These are phyloP conservation scores for Thinocorus orbignyianus DNA, from an alignment of 2,113 vertebrate genomes.

Conservation along the genomic window DNA sequence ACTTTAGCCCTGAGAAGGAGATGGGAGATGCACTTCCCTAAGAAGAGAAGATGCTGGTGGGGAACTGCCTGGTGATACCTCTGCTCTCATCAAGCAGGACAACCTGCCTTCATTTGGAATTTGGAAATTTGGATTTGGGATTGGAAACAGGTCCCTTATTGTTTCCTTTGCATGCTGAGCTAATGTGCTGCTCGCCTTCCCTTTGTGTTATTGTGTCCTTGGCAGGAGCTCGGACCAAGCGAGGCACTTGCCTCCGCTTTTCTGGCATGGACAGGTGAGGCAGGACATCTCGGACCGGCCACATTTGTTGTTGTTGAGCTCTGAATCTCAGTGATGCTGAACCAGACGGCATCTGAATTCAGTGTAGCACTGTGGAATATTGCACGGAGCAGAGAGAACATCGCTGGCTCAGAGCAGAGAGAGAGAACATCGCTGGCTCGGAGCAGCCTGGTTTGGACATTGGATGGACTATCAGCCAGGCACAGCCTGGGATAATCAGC, in stretches of 20 bases:
- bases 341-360: not conserved
- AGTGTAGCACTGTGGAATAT: not conserved
- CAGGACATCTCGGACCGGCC: not conserved
- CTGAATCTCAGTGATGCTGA: not conserved
- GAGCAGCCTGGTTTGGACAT: not conserved
- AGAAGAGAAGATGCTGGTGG: not conserved
- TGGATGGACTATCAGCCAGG: not conserved
- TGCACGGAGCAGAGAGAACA: not conserved
- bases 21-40: not conserved
- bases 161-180: not conserved
- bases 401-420: not conserved
- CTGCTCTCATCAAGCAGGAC: not conserved
- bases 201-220: not conserved
- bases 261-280: fast-evolving
- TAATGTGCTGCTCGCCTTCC: not conserved
- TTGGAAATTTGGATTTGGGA: too few species aligned
- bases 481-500: not conserved
- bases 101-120: not conserved
- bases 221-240: not conserved
- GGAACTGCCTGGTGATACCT: not conserved
- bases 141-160: not conserved
- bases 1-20: fast-evolving
- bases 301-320: not conserved
- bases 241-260: fast-evolving
- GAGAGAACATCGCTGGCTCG: not conserved